A percentile compares a stretch with the other conserved stretches of the same genome.
These are phyloP conservation scores for Coenonympha arcania DNA, from an alignment of 2,888 invertebrate genomes.

Conservation along the genomic window DNA sequence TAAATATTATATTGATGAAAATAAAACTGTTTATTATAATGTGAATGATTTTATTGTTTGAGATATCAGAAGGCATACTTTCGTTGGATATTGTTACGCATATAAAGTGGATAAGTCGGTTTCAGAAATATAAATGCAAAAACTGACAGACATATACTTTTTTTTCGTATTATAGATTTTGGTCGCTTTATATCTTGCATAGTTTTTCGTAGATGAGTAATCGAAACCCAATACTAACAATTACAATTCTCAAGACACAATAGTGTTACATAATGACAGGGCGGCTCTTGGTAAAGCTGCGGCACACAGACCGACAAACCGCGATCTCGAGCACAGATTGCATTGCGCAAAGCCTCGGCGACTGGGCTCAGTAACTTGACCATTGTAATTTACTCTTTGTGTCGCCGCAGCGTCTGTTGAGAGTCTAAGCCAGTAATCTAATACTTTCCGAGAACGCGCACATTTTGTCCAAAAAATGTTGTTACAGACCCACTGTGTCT, in stretches of 20 bases:
- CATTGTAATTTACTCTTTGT: conserved; percentile 22
- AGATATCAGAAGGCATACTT: no score
- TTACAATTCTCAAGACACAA: not conserved
- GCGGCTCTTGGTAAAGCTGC: no score
- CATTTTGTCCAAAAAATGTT: not conserved
- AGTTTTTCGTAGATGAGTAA: not conserved
- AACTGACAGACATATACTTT: not conserved
- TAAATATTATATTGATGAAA: no score
- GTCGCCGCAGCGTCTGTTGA: conserved; percentile 16
- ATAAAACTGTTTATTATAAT: no score
- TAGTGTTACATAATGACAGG: conserved; percentile 5
- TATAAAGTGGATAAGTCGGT: no score
- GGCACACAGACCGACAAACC: not conserved
- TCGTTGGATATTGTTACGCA: no score
- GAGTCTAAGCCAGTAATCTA: conserved; percentile 12
- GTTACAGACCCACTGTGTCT: not conserved
- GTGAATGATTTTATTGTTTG: no score
- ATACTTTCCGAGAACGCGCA: conserved; percentile 22
- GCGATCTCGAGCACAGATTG: conserved; percentile 21
- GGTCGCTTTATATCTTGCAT: no score
- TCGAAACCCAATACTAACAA: conserved; percentile 21
- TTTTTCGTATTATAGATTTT: not conserved
- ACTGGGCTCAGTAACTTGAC: conserved; percentile 11
- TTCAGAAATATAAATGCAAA: no score
- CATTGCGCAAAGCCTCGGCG: conserved; percentile 9